Percentiles rank a stretch among this genome's conserved stretches.
Conservation (phyloP, 2,888 invertebrate species). For the Nebria salina region DNA sequence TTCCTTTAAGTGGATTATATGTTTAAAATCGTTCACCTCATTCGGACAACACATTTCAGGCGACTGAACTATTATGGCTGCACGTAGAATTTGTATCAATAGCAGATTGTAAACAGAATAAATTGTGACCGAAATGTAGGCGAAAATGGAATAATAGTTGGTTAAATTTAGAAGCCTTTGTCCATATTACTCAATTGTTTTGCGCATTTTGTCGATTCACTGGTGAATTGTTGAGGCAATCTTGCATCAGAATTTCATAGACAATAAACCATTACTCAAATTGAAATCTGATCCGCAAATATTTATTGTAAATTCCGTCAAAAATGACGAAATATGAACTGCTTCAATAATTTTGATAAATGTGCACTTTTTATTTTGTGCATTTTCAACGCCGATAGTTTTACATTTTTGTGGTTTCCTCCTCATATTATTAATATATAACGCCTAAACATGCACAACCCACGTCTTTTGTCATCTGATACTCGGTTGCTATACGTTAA, state of each 20-base stretch:
- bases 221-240: not conserved
- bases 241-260: not conserved
- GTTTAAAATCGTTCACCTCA: not conserved
- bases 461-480: too few relatives aligned
- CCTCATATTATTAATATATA: too few relatives aligned
- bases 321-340: too few relatives aligned
- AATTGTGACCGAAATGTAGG: too few relatives aligned
- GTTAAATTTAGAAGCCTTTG: too few relatives aligned
- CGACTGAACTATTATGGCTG: not conserved
- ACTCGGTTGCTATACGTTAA: too few relatives aligned
- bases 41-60: not conserved
- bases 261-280: not conserved
- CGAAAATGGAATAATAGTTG: too few relatives aligned
- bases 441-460: too few relatives aligned
- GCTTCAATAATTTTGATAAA: too few relatives aligned
- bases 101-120: not conserved
- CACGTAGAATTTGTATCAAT: not conserved
- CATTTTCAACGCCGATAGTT: too few relatives aligned
- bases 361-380: too few relatives aligned
- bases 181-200: not conserved
- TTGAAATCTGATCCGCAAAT: not conserved
- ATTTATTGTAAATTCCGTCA: not conserved
- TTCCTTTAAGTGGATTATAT: not conserved
- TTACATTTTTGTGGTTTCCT: too few relatives aligned
- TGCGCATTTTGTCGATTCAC: not conserved